Evolutionary conservation across 1,140 invertebrate genomes (phyloP).

Genomic region (Nasonia longicornis): DNA sequence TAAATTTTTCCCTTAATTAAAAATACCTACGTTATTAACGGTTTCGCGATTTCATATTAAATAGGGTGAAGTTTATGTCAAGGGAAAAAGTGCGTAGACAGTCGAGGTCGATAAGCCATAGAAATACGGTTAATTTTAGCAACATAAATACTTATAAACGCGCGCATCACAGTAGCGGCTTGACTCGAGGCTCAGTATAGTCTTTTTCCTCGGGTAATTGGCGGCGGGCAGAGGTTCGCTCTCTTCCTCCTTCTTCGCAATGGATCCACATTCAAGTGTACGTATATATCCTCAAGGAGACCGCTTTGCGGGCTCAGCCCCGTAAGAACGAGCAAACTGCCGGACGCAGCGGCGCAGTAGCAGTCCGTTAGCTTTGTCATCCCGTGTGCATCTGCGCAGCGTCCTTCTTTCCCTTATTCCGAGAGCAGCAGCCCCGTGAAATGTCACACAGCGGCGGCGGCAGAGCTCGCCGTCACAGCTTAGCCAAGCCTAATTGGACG

Average conservation of each 20-base stretch:
- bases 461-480: conserved; percentile 27
- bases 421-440: conserved; percentile 46
- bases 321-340: no score
- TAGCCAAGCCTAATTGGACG: conserved; percentile 58
- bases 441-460: conserved; percentile 50
- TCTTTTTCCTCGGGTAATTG: conserved; percentile 21
- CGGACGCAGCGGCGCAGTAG: no score
- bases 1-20: no score
- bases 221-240: not conserved
- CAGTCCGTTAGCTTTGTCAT: conserved; percentile 62
- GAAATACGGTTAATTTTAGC: conserved; percentile 36
- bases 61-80: not conserved
- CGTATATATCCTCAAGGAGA: not conserved
- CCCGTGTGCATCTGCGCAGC: conserved; percentile 51
- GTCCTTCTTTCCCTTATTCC: not conserved
- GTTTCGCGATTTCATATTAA: no score
- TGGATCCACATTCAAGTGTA: not conserved
- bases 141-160: conserved; percentile 13
- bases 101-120: not conserved
- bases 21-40: no score
- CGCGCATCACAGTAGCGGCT: not conserved
- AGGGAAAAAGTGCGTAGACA: not conserved
- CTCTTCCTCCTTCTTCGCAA: not conserved
- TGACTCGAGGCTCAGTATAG: not conserved
- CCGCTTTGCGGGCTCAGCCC: not conserved